A percentile compares a stretch with the other conserved stretches of the same genome.
These are phyloP conservation scores for Drosophila algonquin DNA, from an alignment of 2,888 invertebrate species.

Conservation along the genomic window DNA sequence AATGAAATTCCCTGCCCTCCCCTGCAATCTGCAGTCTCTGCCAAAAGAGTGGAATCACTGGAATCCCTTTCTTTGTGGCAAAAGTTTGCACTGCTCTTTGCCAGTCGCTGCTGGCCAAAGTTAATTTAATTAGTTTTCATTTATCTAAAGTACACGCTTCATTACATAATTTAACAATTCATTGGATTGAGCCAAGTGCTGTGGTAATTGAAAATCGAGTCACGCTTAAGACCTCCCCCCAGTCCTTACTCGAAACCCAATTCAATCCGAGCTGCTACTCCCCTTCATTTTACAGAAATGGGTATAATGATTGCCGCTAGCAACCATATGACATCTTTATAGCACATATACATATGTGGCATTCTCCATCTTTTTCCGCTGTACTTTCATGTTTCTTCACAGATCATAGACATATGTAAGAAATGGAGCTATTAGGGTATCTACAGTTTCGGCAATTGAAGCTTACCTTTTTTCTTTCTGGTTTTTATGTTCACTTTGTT, in stretches of 20 bases:
- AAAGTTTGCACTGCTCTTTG: conserved; percentile 50
- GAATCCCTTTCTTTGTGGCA: conserved; percentile 32
- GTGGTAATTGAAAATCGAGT: conserved; percentile 64
- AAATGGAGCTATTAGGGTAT: neutral
- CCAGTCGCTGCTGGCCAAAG: conserved; percentile 35
- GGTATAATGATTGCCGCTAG: neutral
- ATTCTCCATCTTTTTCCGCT: no score
- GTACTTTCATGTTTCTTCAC: no score
- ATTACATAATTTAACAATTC: conserved; percentile 72
- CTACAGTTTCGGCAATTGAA: neutral
- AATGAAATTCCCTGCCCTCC: conserved; percentile 42
- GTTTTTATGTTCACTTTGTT: conserved; percentile 52
- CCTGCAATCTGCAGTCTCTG: conserved; percentile 3
- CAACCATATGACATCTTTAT: no score
- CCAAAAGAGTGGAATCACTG: neutral
- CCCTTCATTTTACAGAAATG: neutral
- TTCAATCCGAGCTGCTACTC: conserved; percentile 11
- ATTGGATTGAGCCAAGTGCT: conserved; percentile 57
- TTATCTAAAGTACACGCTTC: conserved; percentile 69
- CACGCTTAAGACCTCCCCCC: conserved; percentile 47
- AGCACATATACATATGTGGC: no score
- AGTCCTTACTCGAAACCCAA: neutral
- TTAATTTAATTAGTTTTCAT: conserved; percentile 70
- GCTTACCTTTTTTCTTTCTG: neutral
- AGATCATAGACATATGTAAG: no score